Evolutionary conservation across 2,797 vertebrate genomes (phyloP), one percentile per base, ranked within the genome.

Genomic region (Enteromius paludinosus): DNA sequence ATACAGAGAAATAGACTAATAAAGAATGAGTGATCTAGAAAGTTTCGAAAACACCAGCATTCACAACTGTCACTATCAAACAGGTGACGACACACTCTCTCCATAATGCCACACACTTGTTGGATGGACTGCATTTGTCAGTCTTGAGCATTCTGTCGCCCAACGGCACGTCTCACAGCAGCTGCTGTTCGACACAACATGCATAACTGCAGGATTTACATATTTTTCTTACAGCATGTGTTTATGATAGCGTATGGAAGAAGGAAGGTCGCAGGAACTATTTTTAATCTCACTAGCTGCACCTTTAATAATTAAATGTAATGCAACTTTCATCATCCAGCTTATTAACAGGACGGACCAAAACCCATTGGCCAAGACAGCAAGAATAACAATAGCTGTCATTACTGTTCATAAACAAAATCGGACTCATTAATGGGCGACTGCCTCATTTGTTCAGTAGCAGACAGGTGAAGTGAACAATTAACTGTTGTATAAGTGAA

Each of bases 41-140:
- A 81, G 49, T 47, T 84, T 75, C 43, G 20, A 35, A 76, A 84
- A 75, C 78, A 49, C 52, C 77, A 79, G 33, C 17, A 80, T n/a
- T 80, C 66, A 69, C 79, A 85, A 85, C 79, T 85, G 79, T 82
- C 59, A 52, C 23, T 47, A 66, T 54, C 47, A 65, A 66, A 74
- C 80, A 82, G 70, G 59, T 82, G 80, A 82, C 23, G 35, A 81
- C 79, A 83, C 62, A 78, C 54, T 47, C 84, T 12, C 47, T 30
- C 45, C 20, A 59, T n/a, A 33, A 77, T 35, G 47, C 73, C 69
- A 83, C 45, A 78, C 85, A 84, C 71, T 69, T 56, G 64, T 62
- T n/a, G n/a, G n/a, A n/a, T 75, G 72, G 76, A 83, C 70, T 9
- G 68, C 76, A 86, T 83, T 77, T 84, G 72, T 84, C 69, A 82